phyloP scores from a whole-genome alignment of 2,113 vertebrate species.

The Corythornis vintsioides region DNA sequence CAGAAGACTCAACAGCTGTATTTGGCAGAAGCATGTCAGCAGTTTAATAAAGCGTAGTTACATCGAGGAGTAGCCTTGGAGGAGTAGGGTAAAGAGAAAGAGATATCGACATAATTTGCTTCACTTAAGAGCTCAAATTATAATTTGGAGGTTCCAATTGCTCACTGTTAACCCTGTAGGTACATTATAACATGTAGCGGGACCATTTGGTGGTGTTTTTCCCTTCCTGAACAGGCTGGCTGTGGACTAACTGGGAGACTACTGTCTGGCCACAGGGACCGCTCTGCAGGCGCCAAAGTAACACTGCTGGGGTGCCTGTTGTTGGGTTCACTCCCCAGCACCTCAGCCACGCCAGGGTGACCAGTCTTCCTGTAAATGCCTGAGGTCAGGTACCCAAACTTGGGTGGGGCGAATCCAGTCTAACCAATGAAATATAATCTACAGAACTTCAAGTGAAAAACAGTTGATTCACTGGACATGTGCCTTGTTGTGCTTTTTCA shows the following conservation, averaged over 20 bases:
- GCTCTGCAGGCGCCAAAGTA: too few species aligned
- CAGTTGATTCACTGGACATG: neutral
- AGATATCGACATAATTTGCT: neutral
- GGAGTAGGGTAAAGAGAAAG: neutral
- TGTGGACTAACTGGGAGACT: neutral
- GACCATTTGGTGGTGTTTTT: neutral
- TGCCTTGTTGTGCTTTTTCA: neutral
- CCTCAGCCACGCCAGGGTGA: neutral
- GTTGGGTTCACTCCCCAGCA: fast-evolving
- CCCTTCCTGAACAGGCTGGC: neutral
- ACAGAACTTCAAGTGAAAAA: neutral
- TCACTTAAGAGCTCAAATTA: neutral
- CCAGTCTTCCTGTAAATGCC: neutral
- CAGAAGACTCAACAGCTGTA: neutral
- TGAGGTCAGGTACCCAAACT: neutral
- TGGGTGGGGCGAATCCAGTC: neutral
- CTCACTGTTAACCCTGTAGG: neutral
- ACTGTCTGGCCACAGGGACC: neutral
- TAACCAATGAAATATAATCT: neutral
- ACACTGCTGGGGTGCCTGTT: too few species aligned
- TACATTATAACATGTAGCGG: neutral
- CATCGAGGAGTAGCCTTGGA: neutral
- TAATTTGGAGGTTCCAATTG: neutral
- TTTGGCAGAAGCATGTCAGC: neutral
- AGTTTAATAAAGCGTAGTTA: neutral